A percentile compares a stretch with the other conserved stretches of the same genome.
phyloP scores from a whole-genome alignment of 1,140 invertebrate species.

The Arion vulgaris region DNA sequence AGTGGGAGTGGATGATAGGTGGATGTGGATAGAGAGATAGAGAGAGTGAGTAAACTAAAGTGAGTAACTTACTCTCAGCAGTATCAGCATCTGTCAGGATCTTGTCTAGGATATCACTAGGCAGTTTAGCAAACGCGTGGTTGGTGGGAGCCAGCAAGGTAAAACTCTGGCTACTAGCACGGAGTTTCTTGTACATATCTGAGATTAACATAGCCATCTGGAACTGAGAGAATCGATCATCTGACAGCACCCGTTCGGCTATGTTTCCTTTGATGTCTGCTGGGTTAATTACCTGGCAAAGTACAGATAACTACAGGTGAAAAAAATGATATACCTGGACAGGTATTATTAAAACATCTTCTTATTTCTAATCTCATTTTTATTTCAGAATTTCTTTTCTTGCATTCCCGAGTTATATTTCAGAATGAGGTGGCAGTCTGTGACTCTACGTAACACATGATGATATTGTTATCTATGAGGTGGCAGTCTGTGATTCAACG shows the following conservation, averaged over 20 bases:
- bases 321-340: too few relatives aligned
- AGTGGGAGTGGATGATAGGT: too few relatives aligned
- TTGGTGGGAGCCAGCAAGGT: conserved; percentile 57
- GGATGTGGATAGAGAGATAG: too few relatives aligned
- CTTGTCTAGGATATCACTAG: conserved; percentile 48
- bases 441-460: too few relatives aligned
- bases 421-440: too few relatives aligned
- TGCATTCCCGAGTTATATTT: too few relatives aligned
- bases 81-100: conserved; percentile 53
- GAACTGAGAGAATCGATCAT: conserved; percentile 76
- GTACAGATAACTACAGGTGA: background rate
- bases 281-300: conserved; percentile 54
- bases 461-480: too few relatives aligned
- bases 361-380: too few relatives aligned
- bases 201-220: conserved; percentile 74
- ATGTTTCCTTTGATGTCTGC: conserved; percentile 48
- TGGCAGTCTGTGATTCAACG: too few relatives aligned
- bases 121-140: conserved; percentile 52
- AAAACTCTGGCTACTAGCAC: conserved; percentile 22
- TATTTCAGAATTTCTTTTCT: too few relatives aligned
- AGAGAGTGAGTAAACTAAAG: background rate
- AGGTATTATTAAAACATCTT: too few relatives aligned
- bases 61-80: conserved; percentile 45
- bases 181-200: conserved; percentile 45
- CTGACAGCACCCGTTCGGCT: conserved; percentile 62